These are phyloP conservation scores for Polymixis lichenea DNA, from an alignment of 2,888 invertebrate species.

Conservation along the genomic window DNA sequence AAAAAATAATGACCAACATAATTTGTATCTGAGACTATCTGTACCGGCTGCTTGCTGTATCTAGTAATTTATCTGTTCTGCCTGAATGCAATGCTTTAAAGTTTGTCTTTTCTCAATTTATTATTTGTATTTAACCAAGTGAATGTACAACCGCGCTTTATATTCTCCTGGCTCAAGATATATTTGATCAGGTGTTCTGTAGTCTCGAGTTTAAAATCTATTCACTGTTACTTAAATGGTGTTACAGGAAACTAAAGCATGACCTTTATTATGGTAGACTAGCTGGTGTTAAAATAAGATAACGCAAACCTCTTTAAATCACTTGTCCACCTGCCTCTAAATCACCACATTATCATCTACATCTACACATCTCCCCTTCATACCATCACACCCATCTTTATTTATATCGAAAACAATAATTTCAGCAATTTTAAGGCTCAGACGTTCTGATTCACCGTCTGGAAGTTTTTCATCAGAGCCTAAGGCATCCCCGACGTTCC, in stretches of 20 bases:
- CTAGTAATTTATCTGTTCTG: slow-evolving; percentile 48
- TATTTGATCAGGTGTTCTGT: slow-evolving; percentile 25
- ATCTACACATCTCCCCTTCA: slow-evolving; percentile 29
- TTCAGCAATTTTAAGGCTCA: slow-evolving; percentile 58
- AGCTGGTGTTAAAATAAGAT: slow-evolving; percentile 7
- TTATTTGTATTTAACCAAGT: slow-evolving; percentile 28
- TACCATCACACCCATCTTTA: slow-evolving; percentile 55
- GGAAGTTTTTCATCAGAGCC: slow-evolving; percentile 75
- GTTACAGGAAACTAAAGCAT: slow-evolving; percentile 5
- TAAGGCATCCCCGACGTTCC: slow-evolving; percentile 79
- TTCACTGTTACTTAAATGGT: slow-evolving; percentile 9
- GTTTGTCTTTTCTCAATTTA: slow-evolving; percentile 32
- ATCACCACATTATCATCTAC: slow-evolving; percentile 23
- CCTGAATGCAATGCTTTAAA: slow-evolving; percentile 33
- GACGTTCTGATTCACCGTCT: slow-evolving; percentile 73
- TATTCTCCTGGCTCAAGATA: slow-evolving; percentile 16
- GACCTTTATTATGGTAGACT: background rate
- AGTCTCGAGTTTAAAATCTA: slow-evolving; percentile 5
- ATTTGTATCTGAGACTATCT: slow-evolving; percentile 22
- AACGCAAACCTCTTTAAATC: slow-evolving; percentile 18
- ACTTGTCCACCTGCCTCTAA: slow-evolving; percentile 23
- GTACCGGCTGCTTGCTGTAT: slow-evolving; percentile 13
- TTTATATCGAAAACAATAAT: slow-evolving; percentile 66
- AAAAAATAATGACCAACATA: slow-evolving; percentile 38
- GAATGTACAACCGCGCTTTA: slow-evolving; percentile 7